Evolutionary conservation across 1,140 invertebrate species (phyloP).

Genomic region (Tetraneura akinire): DNA sequence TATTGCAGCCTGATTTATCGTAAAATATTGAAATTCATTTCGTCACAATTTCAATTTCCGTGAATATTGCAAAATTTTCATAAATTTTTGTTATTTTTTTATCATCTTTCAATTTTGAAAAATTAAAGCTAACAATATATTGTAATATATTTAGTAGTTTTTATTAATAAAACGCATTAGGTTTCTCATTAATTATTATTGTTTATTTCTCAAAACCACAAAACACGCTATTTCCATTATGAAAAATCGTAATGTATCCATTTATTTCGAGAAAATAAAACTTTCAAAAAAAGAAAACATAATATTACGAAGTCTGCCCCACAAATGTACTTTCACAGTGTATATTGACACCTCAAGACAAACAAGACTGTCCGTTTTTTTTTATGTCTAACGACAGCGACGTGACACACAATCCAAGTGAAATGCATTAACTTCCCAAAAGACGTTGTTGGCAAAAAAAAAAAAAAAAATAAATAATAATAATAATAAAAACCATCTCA

Average conservation of each 20-base stretch:
- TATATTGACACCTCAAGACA: slow-evolving; percentile 36
- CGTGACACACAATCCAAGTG: slow-evolving; percentile 34
- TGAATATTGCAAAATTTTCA: no score
- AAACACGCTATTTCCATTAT: neutral
- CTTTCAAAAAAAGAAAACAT: slow-evolving; percentile 31
- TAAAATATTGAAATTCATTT: no score
- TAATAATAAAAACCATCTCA: slow-evolving; percentile 25
- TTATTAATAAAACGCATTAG: no score
- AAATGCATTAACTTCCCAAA: slow-evolving; percentile 22
- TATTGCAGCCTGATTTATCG: no score
- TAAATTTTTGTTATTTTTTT: no score
- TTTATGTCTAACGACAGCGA: slow-evolving; percentile 11
- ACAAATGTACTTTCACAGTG: slow-evolving; percentile 20
- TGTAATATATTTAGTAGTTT: no score
- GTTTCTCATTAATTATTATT: no score
- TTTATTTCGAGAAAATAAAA: slow-evolving; percentile 4
- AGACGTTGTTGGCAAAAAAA: neutral
- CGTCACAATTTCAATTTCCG: no score
- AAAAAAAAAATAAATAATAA: no score
- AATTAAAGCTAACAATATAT: no score
- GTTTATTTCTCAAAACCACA: neutral
- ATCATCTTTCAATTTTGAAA: no score
- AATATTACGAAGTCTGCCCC: neutral
- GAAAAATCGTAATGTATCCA: neutral
- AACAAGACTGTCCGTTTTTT: slow-evolving; percentile 21